Percentiles rank a stretch among this genome's conserved stretches.
phyloP scores from a whole-genome alignment of 2,888 invertebrate species.

The Heliconius ethilla region DNA sequence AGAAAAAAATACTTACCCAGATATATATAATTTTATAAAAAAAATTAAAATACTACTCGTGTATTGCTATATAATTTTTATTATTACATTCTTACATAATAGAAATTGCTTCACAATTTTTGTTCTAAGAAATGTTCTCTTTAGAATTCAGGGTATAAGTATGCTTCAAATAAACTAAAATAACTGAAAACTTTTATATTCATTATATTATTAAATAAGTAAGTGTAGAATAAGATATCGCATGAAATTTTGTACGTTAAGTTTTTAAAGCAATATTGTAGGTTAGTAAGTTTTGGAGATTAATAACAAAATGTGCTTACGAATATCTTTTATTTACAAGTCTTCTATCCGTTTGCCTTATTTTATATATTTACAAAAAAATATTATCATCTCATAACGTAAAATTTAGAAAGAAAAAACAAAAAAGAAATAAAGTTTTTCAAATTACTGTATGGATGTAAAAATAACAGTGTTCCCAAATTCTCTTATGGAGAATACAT shows the following conservation, averaged over 20 bases:
- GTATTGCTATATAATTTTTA: neutral
- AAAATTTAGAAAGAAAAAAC: no score
- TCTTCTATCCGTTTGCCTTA: neutral
- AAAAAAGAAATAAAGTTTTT: no score
- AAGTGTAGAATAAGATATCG: conserved; percentile 32
- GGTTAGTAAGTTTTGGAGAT: conserved; percentile 48
- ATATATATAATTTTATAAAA: no score
- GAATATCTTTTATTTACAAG: conserved; percentile 56
- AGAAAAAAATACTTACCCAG: no score
- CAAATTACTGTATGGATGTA: no score
- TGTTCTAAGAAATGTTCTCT: neutral
- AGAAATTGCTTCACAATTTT: neutral
- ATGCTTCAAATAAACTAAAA: conserved; percentile 11
- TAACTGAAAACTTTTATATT: neutral
- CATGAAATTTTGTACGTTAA: conserved; percentile 45
- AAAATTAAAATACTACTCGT: no score
- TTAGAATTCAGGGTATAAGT: conserved; percentile 38
- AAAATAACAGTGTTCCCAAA: no score
- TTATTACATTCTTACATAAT: neutral
- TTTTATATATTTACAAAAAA: neutral
- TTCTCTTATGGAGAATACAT: no score
- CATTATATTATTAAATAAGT: neutral
- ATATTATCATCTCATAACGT: no score
- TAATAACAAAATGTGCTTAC: conserved; percentile 70
- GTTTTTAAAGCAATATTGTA: conserved; percentile 57